phyloP scores from a whole-genome alignment of 2,888 invertebrate genomes.

The Athripsodes cinereus region DNA sequence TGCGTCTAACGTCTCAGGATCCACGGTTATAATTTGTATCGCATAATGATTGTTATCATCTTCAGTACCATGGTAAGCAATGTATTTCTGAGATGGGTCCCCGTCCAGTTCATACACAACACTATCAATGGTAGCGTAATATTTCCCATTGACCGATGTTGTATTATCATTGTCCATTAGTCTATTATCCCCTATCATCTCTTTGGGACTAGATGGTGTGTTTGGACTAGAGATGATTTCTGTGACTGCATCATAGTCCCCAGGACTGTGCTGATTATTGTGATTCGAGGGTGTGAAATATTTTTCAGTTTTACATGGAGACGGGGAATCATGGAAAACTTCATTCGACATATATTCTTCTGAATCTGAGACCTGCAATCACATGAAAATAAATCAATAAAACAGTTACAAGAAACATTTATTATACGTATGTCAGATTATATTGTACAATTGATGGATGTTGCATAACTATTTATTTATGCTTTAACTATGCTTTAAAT shows the following conservation, averaged over 20 bases:
- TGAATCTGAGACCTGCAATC: constrained; percentile 19
- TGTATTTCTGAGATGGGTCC: constrained; percentile 8
- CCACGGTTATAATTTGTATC: constrained; percentile 21
- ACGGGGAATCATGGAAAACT: constrained; percentile 11
- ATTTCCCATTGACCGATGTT: constrained; percentile 10
- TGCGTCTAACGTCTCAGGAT: constrained; percentile 14
- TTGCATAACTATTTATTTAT: too few species aligned
- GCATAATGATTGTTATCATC: constrained; percentile 9
- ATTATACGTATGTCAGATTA: too few species aligned
- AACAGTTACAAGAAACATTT: too few species aligned
- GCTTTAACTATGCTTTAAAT: too few species aligned
- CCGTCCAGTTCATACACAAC: constrained; percentile 16
- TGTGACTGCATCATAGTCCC: background rate
- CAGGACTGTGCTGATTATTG: background rate
- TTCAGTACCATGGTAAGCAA: constrained; percentile 9
- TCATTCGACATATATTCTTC: constrained; percentile 17
- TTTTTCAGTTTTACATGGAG: too few species aligned
- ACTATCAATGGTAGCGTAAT: constrained; percentile 14
- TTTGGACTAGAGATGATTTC: constrained; percentile 4
- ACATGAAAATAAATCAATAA: too few species aligned
- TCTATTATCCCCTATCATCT: constrained; percentile 12
- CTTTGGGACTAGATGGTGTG: too few species aligned
- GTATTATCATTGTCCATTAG: constrained; percentile 24
- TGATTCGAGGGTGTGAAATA: constrained; percentile 8
- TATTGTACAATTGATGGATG: too few species aligned